Evolutionary conservation across 2,113 vertebrate genomes (phyloP).

Genomic region (Melozone crissalis): DNA sequence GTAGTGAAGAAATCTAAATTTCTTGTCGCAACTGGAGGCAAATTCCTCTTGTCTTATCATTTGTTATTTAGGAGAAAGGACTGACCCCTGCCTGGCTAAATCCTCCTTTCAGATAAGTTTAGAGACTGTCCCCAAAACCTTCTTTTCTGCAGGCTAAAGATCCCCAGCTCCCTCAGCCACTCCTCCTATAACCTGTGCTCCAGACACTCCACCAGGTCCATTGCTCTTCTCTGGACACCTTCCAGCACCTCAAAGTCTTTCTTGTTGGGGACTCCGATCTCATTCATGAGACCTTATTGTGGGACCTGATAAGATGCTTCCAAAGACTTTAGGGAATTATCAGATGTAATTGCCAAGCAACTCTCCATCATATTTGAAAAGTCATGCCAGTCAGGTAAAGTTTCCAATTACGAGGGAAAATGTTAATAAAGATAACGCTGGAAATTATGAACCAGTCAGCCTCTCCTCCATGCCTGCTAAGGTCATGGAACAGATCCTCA

Average conservation of each 20-base stretch:
- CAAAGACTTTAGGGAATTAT: not conserved
- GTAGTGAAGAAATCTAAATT: not conserved
- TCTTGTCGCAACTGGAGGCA: not conserved
- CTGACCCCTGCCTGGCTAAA: accelerated
- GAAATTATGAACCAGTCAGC: not conserved
- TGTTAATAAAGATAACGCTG: not conserved
- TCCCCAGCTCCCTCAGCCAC: not conserved
- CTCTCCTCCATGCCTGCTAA: not conserved
- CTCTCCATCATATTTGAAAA: not conserved
- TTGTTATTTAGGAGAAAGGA: not conserved
- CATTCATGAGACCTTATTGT: not conserved
- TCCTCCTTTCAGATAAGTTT: not conserved
- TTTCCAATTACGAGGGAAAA: not conserved
- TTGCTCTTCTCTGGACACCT: not conserved
- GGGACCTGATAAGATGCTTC: not conserved
- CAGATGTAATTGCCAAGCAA: not conserved
- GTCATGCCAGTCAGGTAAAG: not conserved
- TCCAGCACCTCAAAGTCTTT: not conserved
- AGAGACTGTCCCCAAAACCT: not conserved
- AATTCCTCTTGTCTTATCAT: not conserved
- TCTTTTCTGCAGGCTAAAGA: not conserved
- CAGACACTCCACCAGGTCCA: not conserved
- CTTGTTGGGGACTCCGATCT: not conserved
- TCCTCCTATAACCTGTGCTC: not conserved
- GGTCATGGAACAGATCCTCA: not conserved